These are phyloP conservation scores for Drosophila colorata DNA, from an alignment of 2,888 invertebrate species.

Conservation along the genomic window DNA sequence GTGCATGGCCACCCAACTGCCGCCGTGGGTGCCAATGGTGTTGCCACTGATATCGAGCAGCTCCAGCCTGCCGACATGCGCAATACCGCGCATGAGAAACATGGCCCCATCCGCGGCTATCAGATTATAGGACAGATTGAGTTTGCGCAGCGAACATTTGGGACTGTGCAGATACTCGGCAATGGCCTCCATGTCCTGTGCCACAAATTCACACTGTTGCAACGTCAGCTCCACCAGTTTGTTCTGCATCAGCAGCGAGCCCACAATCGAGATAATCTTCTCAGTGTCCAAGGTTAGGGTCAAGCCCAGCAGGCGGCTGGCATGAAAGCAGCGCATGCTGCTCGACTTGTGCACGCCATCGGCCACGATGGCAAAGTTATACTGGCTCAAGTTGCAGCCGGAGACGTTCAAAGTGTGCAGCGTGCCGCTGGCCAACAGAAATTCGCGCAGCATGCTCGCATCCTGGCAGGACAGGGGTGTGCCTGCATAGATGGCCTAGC, in stretches of 20 bases:
- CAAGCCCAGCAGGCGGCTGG: conserved; percentile 69
- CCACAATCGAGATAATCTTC: conserved; percentile 71
- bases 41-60: conserved; percentile 79
- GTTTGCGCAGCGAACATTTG: conserved; percentile 50
- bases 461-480: conserved; percentile 54
- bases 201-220: conserved; percentile 77
- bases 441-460: conserved; percentile 56
- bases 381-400: conserved; percentile 76
- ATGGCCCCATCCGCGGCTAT: conserved; percentile 78
- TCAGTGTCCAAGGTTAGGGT: conserved; percentile 70
- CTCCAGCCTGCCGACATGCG: conserved; percentile 55
- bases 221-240: conserved; percentile 75
- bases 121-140: conserved; percentile 77
- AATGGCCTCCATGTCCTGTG: conserved; percentile 79
- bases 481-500: conserved; percentile 40
- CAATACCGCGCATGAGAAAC: conserved; percentile 71
- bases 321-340: conserved; percentile 62
- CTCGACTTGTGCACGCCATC: conserved; percentile 82
- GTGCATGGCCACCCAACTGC: conserved; percentile 77
- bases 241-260: conserved; percentile 80
- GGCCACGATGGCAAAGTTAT: conserved; percentile 80
- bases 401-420: conserved; percentile 66
- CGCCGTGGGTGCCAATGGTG: conserved; percentile 79
- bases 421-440: conserved; percentile 61
- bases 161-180: conserved; percentile 71